Percentiles rank a stretch among this genome's conserved stretches.
Conservation (phyloP, 2,888 invertebrate species). For the Rhodophaea formosa region DNA sequence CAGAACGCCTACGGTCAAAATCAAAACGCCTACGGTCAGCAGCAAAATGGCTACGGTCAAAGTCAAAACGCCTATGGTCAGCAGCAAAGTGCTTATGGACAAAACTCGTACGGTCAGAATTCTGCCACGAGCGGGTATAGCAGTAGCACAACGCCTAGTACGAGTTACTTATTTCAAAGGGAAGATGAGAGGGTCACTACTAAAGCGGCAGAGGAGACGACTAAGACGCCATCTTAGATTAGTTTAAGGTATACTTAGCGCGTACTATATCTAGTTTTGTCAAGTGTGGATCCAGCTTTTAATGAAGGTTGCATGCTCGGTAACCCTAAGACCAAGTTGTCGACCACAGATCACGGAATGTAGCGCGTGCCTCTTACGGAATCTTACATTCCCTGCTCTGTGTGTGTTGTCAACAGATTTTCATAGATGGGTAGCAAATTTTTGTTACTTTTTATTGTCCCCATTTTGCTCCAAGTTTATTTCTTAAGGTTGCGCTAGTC, state of each 20-base stretch:
- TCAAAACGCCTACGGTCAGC: slow-evolving; percentile 27
- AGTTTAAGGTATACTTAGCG: neutral
- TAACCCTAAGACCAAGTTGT: too few relatives aligned
- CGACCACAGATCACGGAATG: too few relatives aligned
- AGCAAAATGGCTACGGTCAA: slow-evolving; percentile 27
- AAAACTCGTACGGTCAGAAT: slow-evolving; percentile 22
- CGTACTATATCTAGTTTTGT: neutral
- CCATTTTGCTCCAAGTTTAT: too few relatives aligned
- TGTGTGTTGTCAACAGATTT: too few relatives aligned
- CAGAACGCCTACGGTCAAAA: slow-evolving; percentile 28
- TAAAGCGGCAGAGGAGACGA: slow-evolving; percentile 56
- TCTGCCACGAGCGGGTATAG: slow-evolving; percentile 32
- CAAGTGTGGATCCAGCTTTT: too few relatives aligned
- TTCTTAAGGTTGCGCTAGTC: too few relatives aligned
- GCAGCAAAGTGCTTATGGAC: slow-evolving; percentile 18
- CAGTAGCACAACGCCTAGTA: slow-evolving; percentile 68
- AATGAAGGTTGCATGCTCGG: too few relatives aligned
- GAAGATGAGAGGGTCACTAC: slow-evolving; percentile 67
- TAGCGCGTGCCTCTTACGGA: too few relatives aligned
- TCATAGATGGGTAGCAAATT: too few relatives aligned
- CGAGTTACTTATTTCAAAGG: slow-evolving; percentile 80
- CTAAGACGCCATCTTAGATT: slow-evolving; percentile 52
- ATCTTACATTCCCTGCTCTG: too few relatives aligned
- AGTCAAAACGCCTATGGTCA: slow-evolving; percentile 28
- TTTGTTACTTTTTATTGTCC: too few relatives aligned